Evolutionary conservation across 2,113 vertebrate species (phyloP), one percentile per base, ranked within the genome.

Genomic region (Cyphomyrus plagiostoma): DNA sequence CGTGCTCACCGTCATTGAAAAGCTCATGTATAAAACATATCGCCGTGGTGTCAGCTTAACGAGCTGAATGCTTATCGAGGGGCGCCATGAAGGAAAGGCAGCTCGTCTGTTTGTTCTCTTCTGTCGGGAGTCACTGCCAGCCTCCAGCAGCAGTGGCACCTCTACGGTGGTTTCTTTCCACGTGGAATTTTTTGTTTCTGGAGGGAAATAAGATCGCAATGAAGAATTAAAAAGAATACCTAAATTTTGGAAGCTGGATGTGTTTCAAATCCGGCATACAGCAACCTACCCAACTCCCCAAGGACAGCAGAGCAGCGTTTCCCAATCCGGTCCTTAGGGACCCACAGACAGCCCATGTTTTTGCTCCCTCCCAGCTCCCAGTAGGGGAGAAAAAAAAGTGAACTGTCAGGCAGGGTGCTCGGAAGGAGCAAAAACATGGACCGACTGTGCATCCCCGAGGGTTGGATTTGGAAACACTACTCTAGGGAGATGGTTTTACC

Each of bases 21-120:
- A 53, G 53, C 56, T 88, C 53, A 42, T 88, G 56, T 62, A 66
- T 89, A 45, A 80, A 89, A 89, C 88, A 45, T 82, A 42, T 83
- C 45, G 30, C 50, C 26, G 39, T 74, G 26, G 39, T 30, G 13
- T 48, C 48, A 35, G 70, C 35, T 21, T 77, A 82, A 82, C 42
- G 88, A 53, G 70, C 46, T 11, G 30, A 26, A 8, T 89, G 74
- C 74, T 82, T 23, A 53, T 53, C 13, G 88, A 83, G 48, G 42
- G 26, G 21, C 50, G 10, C 49, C 50, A 26, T 80, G 80, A 4
- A 45, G 70, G 50, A 53, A 82, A 10, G 62, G 45, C 6, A 35
- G 42, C 87, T 74, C 13, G 9, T 74, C 88, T 56, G 50, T 58
- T 83, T 83, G 74, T n/a, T 13, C 45, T 46, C 30, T 17, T 58